Evolutionary conservation across 64 coral and sea anemone species (phyloP).

Genomic region (Catalaphyllia jardinei): DNA sequence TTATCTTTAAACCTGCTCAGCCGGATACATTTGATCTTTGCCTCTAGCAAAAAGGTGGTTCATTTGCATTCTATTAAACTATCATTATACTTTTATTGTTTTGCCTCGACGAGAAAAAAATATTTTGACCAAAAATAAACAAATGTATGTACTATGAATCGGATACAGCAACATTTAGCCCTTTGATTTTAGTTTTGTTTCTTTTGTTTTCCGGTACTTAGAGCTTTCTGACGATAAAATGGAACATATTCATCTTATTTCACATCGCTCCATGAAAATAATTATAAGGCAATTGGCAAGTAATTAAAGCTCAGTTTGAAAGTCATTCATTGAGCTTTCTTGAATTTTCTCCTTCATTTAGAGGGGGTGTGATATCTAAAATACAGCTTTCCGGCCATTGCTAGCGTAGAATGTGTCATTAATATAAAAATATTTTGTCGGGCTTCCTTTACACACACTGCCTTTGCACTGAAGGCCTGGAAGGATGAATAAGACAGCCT

Average conservation of each 20-base stretch:
- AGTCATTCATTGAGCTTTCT: neutral
- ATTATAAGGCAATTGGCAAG: neutral
- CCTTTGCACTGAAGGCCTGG: no score
- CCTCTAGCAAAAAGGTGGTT: neutral
- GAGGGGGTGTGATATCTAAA: neutral
- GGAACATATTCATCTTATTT: neutral
- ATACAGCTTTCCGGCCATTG: neutral
- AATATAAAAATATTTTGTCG: no score
- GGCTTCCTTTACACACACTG: no score
- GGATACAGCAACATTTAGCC: neutral
- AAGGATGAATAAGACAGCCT: no score
- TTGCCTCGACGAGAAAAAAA: no score
- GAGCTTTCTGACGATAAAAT: neutral
- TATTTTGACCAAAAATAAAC: no score
- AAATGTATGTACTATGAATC: neutral
- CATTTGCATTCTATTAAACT: neutral
- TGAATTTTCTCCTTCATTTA: neutral
- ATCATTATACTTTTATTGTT: neutral
- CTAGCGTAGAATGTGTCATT: neutral
- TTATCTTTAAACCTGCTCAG: no score
- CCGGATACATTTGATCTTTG: conserved; percentile 9
- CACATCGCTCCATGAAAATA: neutral
- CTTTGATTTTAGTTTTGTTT: neutral
- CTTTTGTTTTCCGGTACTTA: neutral
- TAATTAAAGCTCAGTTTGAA: neutral